Conservation (phyloP, 2,888 invertebrate genomes). For the Orthosia gothica region DNA sequence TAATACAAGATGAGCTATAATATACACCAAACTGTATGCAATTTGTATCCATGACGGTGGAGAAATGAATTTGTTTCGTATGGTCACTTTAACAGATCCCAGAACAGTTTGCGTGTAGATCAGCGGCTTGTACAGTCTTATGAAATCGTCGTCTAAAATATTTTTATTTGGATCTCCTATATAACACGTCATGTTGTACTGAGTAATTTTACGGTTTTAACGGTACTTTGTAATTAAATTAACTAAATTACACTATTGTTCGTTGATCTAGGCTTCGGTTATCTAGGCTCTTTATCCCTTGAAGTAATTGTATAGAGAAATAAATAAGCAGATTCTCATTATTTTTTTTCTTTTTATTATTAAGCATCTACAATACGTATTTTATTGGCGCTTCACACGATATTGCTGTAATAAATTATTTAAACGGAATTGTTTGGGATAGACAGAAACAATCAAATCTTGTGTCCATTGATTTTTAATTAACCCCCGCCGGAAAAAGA, state of each 20-base stretch:
- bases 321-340: too few species aligned
- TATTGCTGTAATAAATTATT: too few species aligned
- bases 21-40: conserved; percentile 7
- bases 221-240: background rate
- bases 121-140: conserved; percentile 12
- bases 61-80: conserved; percentile 10
- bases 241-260: background rate
- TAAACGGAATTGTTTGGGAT: too few species aligned
- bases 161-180: background rate
- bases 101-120: conserved; percentile 12
- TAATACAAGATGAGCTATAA: background rate
- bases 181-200: background rate
- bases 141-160: conserved; percentile 16
- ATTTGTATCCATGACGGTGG: conserved; percentile 12
- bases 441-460: too few species aligned
- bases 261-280: background rate
- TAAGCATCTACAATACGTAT: too few species aligned
- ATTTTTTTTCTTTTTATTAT: too few species aligned
- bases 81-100: conserved; percentile 9
- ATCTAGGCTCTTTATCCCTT: background rate
- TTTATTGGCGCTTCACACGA: too few species aligned
- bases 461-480: too few species aligned
- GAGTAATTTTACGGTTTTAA: background rate
- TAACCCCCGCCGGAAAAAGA: too few species aligned
- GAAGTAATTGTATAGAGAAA: background rate